A percentile compares a stretch with the other conserved stretches of the same genome.
phyloP scores from a whole-genome alignment of 2,797 vertebrate genomes.

The Hyperoplus lanceolatus region DNA sequence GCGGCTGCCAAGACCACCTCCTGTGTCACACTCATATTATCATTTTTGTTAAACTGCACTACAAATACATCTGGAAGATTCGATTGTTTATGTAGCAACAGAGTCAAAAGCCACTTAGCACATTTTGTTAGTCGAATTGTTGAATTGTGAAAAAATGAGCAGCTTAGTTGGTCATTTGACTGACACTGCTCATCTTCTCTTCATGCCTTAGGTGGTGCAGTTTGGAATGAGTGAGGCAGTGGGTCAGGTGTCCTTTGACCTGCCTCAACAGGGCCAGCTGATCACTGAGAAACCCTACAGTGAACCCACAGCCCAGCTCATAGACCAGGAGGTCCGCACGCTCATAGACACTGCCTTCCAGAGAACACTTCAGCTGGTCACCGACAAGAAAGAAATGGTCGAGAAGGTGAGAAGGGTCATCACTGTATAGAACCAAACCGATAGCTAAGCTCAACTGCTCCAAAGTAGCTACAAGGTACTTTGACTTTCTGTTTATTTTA shows the following conservation, averaged over 20 bases:
- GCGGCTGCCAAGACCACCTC: too few relatives aligned
- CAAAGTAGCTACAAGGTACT: too few relatives aligned
- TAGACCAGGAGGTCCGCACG: constrained; percentile 93
- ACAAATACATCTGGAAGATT: too few relatives aligned
- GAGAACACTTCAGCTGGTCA: constrained; percentile 89
- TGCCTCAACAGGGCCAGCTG: constrained; percentile 89
- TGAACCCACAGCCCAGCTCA: constrained; percentile 92
- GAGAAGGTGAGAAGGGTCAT: constrained; percentile 89
- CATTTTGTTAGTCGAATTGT: neutral
- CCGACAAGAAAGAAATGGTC: constrained; percentile 91
- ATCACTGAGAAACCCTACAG: constrained; percentile 94
- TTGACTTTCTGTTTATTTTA: too few relatives aligned
- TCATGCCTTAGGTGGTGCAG: constrained; percentile 90
- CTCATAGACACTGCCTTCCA: constrained; percentile 91
- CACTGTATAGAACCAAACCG: neutral
- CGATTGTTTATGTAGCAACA: too few relatives aligned
- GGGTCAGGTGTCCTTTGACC: constrained; percentile 95
- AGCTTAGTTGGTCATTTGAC: neutral
- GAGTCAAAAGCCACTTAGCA: neutral
- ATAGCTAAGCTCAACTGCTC: neutral
- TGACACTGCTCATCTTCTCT: neutral
- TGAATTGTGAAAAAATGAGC: neutral
- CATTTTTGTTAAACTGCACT: too few relatives aligned
- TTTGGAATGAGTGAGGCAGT: constrained; percentile 97
- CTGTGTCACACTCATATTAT: too few relatives aligned